A percentile compares a stretch with the other conserved stretches of the same genome.
These are phyloP conservation scores for Archaeoteleia sp. DNA, from an alignment of 2,888 invertebrate species.

Conservation along the genomic window DNA sequence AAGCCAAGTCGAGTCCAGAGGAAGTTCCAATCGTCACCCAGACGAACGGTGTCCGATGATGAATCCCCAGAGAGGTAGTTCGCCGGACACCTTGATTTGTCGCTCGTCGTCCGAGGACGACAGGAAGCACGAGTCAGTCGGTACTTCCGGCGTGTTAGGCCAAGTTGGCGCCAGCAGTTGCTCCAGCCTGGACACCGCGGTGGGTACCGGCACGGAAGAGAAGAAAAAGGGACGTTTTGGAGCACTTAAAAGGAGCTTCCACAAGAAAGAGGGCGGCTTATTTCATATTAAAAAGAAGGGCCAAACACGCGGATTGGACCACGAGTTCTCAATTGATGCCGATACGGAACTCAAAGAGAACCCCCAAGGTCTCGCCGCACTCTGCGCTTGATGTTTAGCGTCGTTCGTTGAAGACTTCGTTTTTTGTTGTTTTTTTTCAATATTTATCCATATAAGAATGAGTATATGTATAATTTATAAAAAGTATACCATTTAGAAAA, in stretches of 20 bases:
- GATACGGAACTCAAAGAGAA: slow-evolving; percentile 45
- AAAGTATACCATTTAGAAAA: no score
- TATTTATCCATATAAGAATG: no score
- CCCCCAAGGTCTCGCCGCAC: no score
- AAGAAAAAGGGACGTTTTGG: slow-evolving; percentile 62
- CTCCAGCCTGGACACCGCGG: slow-evolving; percentile 66
- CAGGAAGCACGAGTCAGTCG: slow-evolving; percentile 52
- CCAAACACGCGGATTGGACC: slow-evolving; percentile 43
- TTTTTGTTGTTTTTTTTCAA: no score
- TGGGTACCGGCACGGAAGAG: slow-evolving; percentile 47
- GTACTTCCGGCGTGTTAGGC: slow-evolving; percentile 59
- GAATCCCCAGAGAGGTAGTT: slow-evolving; percentile 66
- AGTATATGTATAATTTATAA: no score
- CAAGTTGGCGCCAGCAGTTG: slow-evolving; percentile 63
- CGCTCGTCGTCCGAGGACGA: slow-evolving; percentile 67
- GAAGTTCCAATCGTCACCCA: not conserved
- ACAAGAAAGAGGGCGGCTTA: slow-evolving; percentile 63
- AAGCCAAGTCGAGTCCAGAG: slow-evolving; percentile 58
- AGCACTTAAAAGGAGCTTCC: slow-evolving; percentile 64
- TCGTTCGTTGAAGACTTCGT: no score
- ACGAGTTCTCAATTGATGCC: slow-evolving; percentile 50
- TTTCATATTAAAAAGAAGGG: slow-evolving; percentile 65
- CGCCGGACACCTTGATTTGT: slow-evolving; percentile 65
- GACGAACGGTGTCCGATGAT: slow-evolving; percentile 51
- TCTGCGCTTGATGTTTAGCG: no score